Evolutionary conservation across 1,140 invertebrate genomes (phyloP).

Genomic region (Apis dorsata): DNA sequence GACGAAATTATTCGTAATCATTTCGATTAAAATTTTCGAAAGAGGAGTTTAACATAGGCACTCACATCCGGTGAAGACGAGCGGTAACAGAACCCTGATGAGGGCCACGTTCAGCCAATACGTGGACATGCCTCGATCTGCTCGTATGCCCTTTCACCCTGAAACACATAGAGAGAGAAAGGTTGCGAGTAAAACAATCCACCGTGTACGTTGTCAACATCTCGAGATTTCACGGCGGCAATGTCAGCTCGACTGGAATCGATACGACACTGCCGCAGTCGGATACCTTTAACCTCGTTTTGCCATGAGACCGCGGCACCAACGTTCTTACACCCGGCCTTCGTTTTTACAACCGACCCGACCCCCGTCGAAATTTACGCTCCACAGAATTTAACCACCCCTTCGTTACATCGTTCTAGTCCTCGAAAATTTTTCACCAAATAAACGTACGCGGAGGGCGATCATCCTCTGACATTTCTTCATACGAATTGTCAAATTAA

Average conservation of each 20-base stretch:
- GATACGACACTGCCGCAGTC: constrained; percentile 51
- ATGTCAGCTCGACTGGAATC: constrained; percentile 38
- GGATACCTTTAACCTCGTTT: constrained; percentile 58
- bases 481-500: neutral
- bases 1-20: too few species aligned
- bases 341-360: constrained; percentile 29
- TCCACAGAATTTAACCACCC: neutral
- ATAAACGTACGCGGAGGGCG: neutral
- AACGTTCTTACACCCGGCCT: neutral
- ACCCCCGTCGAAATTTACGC: constrained; percentile 7
- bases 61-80: constrained; percentile 74
- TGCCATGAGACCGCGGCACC: constrained; percentile 12
- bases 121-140: constrained; percentile 66
- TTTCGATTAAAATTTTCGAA: neutral
- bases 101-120: constrained; percentile 76
- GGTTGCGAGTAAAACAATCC: neutral
- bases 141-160: constrained; percentile 54
- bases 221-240: constrained; percentile 33
- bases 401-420: neutral
- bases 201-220: constrained; percentile 29
- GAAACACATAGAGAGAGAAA: constrained; percentile 41
- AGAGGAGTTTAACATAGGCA: constrained; percentile 8
- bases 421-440: neutral
- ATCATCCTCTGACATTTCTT: neutral
- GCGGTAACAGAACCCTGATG: constrained; percentile 74